These are phyloP conservation scores for Octomys mimax DNA, from an alignment of 2,797 vertebrate species.

Conservation along the genomic window DNA sequence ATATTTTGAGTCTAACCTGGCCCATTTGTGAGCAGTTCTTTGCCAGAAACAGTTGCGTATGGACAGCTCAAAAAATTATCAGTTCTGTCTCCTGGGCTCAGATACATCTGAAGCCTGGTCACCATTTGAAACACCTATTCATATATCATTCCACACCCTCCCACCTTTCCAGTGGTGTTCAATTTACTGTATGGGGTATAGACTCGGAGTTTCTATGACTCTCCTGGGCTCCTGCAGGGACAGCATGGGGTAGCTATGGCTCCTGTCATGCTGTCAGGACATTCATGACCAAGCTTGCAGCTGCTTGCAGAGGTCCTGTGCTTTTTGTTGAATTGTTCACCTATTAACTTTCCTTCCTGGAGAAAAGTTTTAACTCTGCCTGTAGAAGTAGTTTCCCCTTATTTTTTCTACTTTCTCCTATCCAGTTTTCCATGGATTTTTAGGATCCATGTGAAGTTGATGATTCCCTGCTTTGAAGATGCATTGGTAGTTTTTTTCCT, in stretches of 20 bases:
- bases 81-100: neutral
- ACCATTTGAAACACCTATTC: neutral
- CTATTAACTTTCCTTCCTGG: neutral
- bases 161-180: neutral
- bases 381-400: neutral
- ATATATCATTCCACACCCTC: neutral
- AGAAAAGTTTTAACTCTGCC: slow-evolving; percentile 16
- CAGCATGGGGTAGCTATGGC: rapidly evolving
- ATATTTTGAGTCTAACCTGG: neutral
- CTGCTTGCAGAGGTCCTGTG: neutral
- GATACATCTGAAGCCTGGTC: neutral
- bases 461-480: slow-evolving; percentile 5
- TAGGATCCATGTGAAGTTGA: neutral
- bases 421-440: neutral
- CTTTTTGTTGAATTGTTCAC: neutral
- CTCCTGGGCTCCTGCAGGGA: neutral
- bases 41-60: neutral
- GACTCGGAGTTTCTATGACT: neutral
- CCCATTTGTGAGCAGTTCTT: neutral
- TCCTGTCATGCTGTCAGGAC: too few relatives aligned
- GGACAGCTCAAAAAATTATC: neutral
- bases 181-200: neutral
- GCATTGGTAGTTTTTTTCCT: neutral
- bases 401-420: neutral
- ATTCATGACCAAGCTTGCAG: neutral